These are phyloP conservation scores for Erynnis tages DNA, from an alignment of 2,888 invertebrate species.

Conservation along the genomic window DNA sequence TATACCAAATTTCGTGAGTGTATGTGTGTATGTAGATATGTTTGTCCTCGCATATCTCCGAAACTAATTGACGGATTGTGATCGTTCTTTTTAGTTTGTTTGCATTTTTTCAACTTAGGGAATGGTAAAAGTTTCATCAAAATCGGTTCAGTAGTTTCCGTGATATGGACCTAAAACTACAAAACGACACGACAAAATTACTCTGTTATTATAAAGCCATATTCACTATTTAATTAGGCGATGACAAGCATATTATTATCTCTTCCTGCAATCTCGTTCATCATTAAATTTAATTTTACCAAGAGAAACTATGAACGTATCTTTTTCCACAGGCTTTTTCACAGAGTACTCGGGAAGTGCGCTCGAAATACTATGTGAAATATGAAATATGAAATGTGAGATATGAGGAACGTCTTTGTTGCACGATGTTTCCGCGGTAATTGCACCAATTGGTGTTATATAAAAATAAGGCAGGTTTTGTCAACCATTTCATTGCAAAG, in stretches of 20 bases:
- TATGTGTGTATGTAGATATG: no score
- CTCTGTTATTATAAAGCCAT: no score
- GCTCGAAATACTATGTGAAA: slow-evolving; percentile 13
- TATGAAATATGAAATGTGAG: not conserved
- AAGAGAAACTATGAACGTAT: slow-evolving; percentile 31
- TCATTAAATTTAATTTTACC: slow-evolving; percentile 31
- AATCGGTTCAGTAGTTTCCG: no score
- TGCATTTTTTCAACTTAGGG: no score
- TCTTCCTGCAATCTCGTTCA: not conserved
- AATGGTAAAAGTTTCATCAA: no score
- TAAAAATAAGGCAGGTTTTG: not conserved
- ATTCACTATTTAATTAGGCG: slow-evolving; percentile 5
- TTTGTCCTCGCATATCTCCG: no score
- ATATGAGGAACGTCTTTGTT: not conserved
- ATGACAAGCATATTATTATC: not conserved
- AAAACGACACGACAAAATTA: no score
- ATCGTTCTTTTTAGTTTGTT: no score
- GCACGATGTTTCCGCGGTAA: not conserved
- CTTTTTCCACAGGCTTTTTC: slow-evolving; percentile 27
- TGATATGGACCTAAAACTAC: no score
- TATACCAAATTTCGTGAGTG: no score
- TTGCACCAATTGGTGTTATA: not conserved
- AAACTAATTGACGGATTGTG: no score
- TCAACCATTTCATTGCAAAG: no score
- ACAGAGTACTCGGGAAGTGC: not conserved